Conservation (phyloP, 2,113 vertebrate genomes). For the Gorilla gorilla region DNA sequence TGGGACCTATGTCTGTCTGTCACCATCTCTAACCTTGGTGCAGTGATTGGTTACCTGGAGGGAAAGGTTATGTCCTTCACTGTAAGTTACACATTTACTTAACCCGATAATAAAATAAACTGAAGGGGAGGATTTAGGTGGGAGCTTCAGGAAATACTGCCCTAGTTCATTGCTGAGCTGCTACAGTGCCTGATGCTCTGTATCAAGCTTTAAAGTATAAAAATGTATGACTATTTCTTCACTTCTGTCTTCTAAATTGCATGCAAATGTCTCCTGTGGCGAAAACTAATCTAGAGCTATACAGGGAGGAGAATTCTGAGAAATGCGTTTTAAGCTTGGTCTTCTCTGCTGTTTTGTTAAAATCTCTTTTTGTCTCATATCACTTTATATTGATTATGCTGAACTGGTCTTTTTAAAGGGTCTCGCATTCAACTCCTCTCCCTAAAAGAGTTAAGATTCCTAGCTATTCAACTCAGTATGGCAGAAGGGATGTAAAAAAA, state of each 20-base stretch:
- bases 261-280: neutral
- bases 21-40: neutral
- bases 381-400: neutral
- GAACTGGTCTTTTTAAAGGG: neutral
- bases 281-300: neutral
- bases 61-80: neutral
- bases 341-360: neutral
- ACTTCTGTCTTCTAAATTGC: neutral
- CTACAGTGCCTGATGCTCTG: neutral
- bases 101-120: neutral
- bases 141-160: neutral
- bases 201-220: neutral
- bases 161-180: neutral
- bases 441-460: neutral
- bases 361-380: neutral
- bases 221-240: neutral
- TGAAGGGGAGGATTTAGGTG: neutral
- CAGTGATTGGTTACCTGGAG: neutral
- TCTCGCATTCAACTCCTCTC: neutral
- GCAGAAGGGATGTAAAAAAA: neutral
- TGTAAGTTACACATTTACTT: accelerated
- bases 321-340: neutral
- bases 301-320: neutral
- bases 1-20: neutral
- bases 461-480: neutral